Evolutionary conservation across 2,888 invertebrate species (phyloP).

Genomic region (Aleiodes testaceus): DNA sequence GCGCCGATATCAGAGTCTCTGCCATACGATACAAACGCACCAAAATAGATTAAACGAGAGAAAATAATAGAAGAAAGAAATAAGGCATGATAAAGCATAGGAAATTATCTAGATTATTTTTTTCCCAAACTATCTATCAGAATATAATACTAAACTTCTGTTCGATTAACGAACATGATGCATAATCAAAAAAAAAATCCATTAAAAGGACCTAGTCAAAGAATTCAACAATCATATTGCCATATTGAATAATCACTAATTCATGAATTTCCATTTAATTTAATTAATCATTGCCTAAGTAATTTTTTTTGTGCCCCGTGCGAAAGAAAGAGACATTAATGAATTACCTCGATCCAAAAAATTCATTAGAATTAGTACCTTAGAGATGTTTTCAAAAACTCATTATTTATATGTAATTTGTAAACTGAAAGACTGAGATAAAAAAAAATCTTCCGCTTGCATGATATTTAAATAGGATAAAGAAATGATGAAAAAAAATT

Average conservation of each 20-base stretch:
- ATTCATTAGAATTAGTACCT: neutral
- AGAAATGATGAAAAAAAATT: constrained; percentile 13
- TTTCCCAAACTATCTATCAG: neutral
- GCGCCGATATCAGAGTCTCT: constrained; percentile 25
- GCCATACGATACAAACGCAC: constrained; percentile 12
- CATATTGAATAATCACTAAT: neutral
- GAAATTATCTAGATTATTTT: constrained; percentile 21
- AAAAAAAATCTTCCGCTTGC: constrained; percentile 48
- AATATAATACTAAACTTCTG: neutral
- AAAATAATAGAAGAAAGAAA: neutral
- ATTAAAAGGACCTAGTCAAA: constrained; percentile 26
- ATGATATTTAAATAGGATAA: constrained; percentile 46
- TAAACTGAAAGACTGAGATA: constrained; percentile 53
- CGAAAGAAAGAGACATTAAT: neutral
- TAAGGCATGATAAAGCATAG: neutral
- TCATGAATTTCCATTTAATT: neutral
- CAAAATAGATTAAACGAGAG: constrained; percentile 4
- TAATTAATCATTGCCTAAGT: constrained; percentile 7
- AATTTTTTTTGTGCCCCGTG: neutral
- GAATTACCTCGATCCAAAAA: constrained; percentile 2
- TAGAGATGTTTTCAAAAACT: neutral
- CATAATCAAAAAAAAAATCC: constrained; percentile 14
- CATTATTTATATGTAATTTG: constrained; percentile 29
- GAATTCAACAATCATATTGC: constrained; percentile 1
- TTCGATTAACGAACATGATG: neutral